Percentiles rank a stretch among this genome's conserved stretches.
Conservation (phyloP, 1,140 invertebrate species). For the Mercenaria mercenaria region DNA sequence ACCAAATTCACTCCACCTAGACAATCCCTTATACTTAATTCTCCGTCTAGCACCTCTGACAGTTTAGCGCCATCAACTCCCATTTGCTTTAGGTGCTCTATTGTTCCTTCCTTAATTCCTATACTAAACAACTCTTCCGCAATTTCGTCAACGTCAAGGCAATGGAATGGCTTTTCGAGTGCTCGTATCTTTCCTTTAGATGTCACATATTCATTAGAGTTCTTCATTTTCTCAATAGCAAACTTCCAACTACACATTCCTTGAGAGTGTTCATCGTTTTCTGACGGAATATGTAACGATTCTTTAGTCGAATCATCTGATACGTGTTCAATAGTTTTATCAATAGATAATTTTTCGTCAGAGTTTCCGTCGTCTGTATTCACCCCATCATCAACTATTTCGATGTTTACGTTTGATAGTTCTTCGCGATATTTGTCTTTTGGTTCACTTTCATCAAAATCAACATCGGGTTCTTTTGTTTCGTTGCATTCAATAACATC, state of each 20-base stretch:
- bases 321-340: background rate
- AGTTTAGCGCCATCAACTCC: slow-evolving; percentile 46
- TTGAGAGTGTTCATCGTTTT: background rate
- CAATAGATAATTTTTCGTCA: background rate
- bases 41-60: slow-evolving; percentile 32
- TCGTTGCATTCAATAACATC: no score
- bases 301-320: background rate
- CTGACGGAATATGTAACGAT: background rate
- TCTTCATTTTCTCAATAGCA: slow-evolving; percentile 22
- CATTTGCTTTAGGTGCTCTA: slow-evolving; percentile 8
- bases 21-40: slow-evolving; percentile 39
- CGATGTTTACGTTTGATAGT: no score
- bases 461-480: background rate
- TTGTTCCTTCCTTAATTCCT: slow-evolving; percentile 57
- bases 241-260: background rate
- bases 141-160: slow-evolving; percentile 44
- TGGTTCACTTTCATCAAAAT: background rate
- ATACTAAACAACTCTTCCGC: slow-evolving; percentile 1
- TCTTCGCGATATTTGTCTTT: no score
- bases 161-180: slow-evolving; percentile 20
- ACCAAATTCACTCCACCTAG: slow-evolving; percentile 52
- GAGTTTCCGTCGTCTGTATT: no score
- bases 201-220: background rate
- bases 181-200: slow-evolving; percentile 2
- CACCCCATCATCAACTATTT: no score